A percentile compares a stretch with the other conserved stretches of the same genome.
Evolutionary conservation across 1,140 invertebrate genomes (phyloP).

Genomic region (Chlorops oryzae): DNA sequence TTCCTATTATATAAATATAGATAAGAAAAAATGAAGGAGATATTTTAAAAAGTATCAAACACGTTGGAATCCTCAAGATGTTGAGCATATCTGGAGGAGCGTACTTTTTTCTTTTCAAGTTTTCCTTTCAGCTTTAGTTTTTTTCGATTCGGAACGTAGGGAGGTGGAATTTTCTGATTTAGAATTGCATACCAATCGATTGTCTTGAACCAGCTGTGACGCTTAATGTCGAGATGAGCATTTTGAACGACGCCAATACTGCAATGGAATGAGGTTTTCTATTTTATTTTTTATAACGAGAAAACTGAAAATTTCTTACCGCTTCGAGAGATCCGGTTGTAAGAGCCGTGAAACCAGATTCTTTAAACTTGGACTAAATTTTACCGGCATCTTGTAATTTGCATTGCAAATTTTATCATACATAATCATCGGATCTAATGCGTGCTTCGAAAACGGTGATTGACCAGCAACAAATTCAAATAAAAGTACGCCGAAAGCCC

Average conservation of each 20-base stretch:
- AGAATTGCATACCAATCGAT: constrained; percentile 79
- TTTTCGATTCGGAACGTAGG: constrained; percentile 68
- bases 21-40: no score
- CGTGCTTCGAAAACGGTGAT: constrained; percentile 67
- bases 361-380: constrained; percentile 67
- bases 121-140: no score
- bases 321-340: constrained; percentile 73
- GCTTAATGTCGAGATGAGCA: constrained; percentile 61
- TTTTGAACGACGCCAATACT: constrained; percentile 69
- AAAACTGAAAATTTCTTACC: constrained; percentile 35
- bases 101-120: constrained; percentile 30
- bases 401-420: constrained; percentile 77
- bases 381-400: constrained; percentile 61
- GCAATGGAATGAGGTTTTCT: background rate
- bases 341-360: constrained; percentile 79
- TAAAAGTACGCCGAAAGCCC: constrained; percentile 81
- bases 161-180: constrained; percentile 65
- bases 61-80: constrained; percentile 45
- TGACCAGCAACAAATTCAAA: constrained; percentile 76
- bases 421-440: constrained; percentile 71
- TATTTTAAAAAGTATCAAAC: constrained; percentile 49
- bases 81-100: no score
- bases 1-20: no score
- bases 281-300: background rate
- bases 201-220: constrained; percentile 60